Evolutionary conservation across 2,888 invertebrate species (phyloP).

Genomic region (Cataglyphis rosenhaueri): DNA sequence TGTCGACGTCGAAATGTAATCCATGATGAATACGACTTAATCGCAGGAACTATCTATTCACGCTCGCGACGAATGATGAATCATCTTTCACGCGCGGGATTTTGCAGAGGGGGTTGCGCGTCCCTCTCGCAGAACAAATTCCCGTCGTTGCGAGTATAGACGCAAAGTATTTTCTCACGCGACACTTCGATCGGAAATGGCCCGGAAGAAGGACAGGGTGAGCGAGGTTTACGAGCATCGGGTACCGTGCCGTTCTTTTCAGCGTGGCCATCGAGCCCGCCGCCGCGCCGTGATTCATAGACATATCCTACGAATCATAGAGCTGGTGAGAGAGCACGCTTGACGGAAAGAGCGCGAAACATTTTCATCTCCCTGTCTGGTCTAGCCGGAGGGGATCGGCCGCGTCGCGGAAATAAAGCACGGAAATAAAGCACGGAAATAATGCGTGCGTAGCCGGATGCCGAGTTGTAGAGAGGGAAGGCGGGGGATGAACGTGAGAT

Average conservation of each 20-base stretch:
- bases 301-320: slow-evolving; percentile 64
- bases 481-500: background rate
- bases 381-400: slow-evolving; percentile 35
- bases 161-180: slow-evolving; percentile 70
- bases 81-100: slow-evolving; percentile 56
- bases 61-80: slow-evolving; percentile 60
- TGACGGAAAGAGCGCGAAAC: slow-evolving; percentile 37
- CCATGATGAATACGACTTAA: slow-evolving; percentile 58
- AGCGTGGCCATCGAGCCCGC: slow-evolving; percentile 48
- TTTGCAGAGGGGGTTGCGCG: background rate
- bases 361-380: slow-evolving; percentile 25
- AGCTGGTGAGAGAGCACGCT: slow-evolving; percentile 23
- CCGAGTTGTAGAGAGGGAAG: slow-evolving; percentile 24
- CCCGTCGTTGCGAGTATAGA: slow-evolving; percentile 52
- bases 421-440: slow-evolving; percentile 54
- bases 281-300: slow-evolving; percentile 67
- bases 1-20: slow-evolving; percentile 24
- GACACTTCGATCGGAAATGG: slow-evolving; percentile 77
- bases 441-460: slow-evolving; percentile 48
- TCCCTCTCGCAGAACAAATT: slow-evolving; percentile 40
- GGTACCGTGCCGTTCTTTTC: slow-evolving; percentile 37
- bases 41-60: slow-evolving; percentile 49
- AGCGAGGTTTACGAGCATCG: slow-evolving; percentile 67
- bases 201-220: slow-evolving; percentile 72
- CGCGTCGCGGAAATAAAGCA: slow-evolving; percentile 61